These are phyloP conservation scores for Pipistrellus kuhlii DNA, from an alignment of 2,797 vertebrate genomes.

Conservation along the genomic window DNA sequence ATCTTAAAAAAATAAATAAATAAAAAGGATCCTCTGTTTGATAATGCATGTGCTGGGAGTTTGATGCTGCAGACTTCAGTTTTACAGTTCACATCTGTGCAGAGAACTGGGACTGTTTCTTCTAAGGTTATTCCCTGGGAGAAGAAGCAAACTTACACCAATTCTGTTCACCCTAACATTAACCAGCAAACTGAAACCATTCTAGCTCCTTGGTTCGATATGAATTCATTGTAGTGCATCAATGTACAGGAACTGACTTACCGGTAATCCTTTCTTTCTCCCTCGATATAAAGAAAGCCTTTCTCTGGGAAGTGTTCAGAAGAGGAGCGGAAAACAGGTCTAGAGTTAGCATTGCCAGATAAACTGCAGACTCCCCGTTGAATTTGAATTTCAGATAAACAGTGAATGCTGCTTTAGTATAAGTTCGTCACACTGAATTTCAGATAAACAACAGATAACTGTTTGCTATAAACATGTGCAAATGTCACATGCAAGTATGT, in stretches of 20 bases:
- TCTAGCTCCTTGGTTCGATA: not conserved
- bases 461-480: not conserved
- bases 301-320: not conserved
- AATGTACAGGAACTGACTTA: not conserved
- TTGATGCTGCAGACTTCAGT: not conserved
- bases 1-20: not conserved
- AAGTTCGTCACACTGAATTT: not conserved
- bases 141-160: not conserved
- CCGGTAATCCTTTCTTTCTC: not conserved
- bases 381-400: slow-evolving; percentile 30
- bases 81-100: not conserved
- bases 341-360: not conserved
- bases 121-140: not conserved
- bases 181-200: not conserved
- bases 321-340: not conserved
- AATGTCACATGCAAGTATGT: not conserved
- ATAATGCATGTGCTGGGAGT: not conserved
- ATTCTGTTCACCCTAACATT: not conserved
- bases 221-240: not conserved
- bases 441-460: slow-evolving; percentile 17
- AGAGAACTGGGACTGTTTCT: not conserved
- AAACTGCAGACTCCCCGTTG: not conserved
- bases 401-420: not conserved
- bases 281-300: not conserved
- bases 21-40: not conserved